These are phyloP conservation scores for Eupeodes luniger DNA, from an alignment of 2,888 invertebrate species.

Conservation along the genomic window DNA sequence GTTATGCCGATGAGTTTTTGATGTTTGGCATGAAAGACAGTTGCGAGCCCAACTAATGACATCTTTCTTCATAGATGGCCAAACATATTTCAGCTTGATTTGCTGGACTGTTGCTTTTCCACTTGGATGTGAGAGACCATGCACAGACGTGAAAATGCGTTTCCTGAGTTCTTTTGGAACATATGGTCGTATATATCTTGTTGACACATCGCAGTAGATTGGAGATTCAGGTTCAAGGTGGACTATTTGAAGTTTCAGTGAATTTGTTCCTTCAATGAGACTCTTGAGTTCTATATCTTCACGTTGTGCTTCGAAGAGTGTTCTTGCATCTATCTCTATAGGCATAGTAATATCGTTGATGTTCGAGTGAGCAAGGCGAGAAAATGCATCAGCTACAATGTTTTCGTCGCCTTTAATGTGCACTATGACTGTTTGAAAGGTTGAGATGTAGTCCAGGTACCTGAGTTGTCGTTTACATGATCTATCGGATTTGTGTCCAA, in stretches of 20 bases:
- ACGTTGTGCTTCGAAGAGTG: too few species aligned
- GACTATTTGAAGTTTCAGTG: neutral
- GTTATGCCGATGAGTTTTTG: slow-evolving; percentile 43
- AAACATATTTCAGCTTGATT: slow-evolving; percentile 41
- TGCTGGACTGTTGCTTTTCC: slow-evolving; percentile 8
- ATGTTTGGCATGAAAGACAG: slow-evolving; percentile 28
- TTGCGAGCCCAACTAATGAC: slow-evolving; percentile 35
- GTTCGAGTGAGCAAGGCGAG: too few species aligned
- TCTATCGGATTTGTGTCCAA: slow-evolving; percentile 78
- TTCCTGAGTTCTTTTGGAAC: slow-evolving; percentile 37
- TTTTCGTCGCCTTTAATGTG: too few species aligned
- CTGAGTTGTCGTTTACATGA: slow-evolving; percentile 80
- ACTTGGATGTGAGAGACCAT: neutral
- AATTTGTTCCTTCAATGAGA: too few species aligned
- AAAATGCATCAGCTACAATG: too few species aligned
- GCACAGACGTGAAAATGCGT: slow-evolving; percentile 41
- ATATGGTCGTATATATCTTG: slow-evolving; percentile 40
- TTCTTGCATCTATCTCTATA: too few species aligned
- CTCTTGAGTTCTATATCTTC: too few species aligned
- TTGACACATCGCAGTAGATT: slow-evolving; percentile 20
- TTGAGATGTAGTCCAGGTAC: slow-evolving; percentile 79
- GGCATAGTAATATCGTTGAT: too few species aligned
- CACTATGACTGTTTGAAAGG: neutral
- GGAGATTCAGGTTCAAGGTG: neutral
- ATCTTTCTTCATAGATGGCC: slow-evolving; percentile 52